Evolutionary conservation across 2,888 invertebrate species (phyloP).

Genomic region (Rotaria magnacalcarata): DNA sequence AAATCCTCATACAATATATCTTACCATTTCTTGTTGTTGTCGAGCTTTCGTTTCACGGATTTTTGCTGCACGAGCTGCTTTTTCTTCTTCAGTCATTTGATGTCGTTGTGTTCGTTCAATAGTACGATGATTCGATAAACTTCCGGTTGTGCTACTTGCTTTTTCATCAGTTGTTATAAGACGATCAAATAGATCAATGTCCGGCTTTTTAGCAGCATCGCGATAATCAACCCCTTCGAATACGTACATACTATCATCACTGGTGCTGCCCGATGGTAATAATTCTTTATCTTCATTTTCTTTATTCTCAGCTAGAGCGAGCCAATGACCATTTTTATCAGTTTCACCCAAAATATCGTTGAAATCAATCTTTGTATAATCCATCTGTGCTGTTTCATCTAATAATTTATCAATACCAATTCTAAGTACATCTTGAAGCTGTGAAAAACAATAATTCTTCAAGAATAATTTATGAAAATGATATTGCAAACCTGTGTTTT

Average conservation of each 20-base stretch:
- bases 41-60: neutral
- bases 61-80: constrained; percentile 46
- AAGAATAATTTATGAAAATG: neutral
- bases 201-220: constrained; percentile 52
- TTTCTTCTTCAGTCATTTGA: constrained; percentile 49
- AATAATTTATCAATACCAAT: constrained; percentile 56
- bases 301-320: constrained; percentile 38
- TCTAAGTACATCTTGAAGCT: constrained; percentile 57
- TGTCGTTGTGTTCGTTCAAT: constrained; percentile 45
- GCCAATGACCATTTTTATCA: constrained; percentile 46
- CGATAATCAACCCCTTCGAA: constrained; percentile 58
- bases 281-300: constrained; percentile 46
- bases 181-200: constrained; percentile 51
- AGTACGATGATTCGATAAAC: neutral
- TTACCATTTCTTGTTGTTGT: constrained; percentile 9
- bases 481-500: constrained; percentile 25
- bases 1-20: neutral
- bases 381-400: constrained; percentile 51
- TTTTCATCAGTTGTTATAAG: neutral
- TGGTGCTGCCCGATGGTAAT: constrained; percentile 29
- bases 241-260: constrained; percentile 54
- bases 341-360: constrained; percentile 52
- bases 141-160: neutral
- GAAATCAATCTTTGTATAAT: constrained; percentile 52
- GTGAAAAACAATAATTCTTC: constrained; percentile 30